phyloP scores from a whole-genome alignment of 2,797 vertebrate genomes.

The Acrossocheilus fasciatus region DNA sequence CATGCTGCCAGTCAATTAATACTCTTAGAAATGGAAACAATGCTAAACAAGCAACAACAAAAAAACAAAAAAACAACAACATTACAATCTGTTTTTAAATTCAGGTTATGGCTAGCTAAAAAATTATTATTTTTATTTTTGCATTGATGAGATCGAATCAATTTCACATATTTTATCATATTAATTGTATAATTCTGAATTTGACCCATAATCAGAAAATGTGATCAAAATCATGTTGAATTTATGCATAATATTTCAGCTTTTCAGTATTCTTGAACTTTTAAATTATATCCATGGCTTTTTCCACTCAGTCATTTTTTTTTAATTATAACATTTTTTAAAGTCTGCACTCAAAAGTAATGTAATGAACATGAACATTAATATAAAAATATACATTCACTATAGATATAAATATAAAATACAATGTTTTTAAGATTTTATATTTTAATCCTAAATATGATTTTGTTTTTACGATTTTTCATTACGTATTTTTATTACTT shows the following conservation, averaged over 20 bases:
- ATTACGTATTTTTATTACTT: no score
- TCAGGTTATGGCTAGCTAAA: background rate
- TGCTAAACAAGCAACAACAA: background rate
- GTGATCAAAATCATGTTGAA: no score
- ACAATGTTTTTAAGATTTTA: background rate
- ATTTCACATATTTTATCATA: background rate
- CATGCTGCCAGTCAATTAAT: background rate
- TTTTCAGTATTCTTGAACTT: no score
- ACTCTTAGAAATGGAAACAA: background rate
- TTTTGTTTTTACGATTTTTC: no score
- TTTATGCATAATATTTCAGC: no score
- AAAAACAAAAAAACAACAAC: background rate
- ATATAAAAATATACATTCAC: background rate
- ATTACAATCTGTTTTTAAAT: background rate
- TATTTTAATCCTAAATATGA: background rate
- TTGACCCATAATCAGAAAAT: background rate
- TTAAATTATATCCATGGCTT: no score
- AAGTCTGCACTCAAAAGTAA: background rate
- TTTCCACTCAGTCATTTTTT: background rate
- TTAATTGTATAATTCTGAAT: background rate
- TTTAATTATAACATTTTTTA: no score
- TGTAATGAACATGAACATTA: background rate
- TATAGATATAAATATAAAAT: background rate
- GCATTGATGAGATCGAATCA: background rate
- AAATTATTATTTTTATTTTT: background rate